Percentiles rank a stretch among this genome's conserved stretches.
Conservation (phyloP, 2,113 vertebrate genomes). For the Poecile atricapillus region DNA sequence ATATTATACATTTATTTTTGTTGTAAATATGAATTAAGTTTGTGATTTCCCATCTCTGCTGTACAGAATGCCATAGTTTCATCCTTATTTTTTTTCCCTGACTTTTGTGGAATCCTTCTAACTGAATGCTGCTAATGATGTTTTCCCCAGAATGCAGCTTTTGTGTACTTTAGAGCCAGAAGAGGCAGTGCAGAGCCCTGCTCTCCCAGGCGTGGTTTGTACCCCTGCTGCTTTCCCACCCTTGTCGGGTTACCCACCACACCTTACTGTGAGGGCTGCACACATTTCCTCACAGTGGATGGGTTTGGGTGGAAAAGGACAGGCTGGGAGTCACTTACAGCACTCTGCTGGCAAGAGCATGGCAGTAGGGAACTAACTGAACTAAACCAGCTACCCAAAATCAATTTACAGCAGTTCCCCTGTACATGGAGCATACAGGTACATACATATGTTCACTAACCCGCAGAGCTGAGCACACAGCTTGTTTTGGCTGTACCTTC, state of each 20-base stretch:
- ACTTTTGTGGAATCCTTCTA: neutral
- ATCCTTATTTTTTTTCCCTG: rapidly evolving
- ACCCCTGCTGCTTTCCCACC: rapidly evolving
- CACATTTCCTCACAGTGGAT: rapidly evolving
- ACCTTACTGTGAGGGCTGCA: rapidly evolving
- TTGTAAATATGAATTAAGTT: neutral
- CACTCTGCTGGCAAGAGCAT: neutral
- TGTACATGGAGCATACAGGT: neutral
- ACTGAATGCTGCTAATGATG: neutral
- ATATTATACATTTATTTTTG: neutral
- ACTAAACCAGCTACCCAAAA: neutral
- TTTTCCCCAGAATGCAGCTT: neutral
- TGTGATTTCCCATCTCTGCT: neutral
- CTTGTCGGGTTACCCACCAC: rapidly evolving
- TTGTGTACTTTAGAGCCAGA: neutral
- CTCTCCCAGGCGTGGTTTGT: neutral
- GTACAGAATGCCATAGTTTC: neutral
- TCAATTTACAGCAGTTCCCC: neutral
- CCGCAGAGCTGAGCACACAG: neutral
- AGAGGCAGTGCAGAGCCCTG: neutral
- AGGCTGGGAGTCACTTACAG: neutral
- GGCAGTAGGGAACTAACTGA: neutral
- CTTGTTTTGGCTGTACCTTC: neutral
- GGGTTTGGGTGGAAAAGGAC: neutral
- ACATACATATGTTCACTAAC: neutral